Evolutionary conservation across 2,113 vertebrate genomes (phyloP).

Genomic region (Sigmodon hispidus): DNA sequence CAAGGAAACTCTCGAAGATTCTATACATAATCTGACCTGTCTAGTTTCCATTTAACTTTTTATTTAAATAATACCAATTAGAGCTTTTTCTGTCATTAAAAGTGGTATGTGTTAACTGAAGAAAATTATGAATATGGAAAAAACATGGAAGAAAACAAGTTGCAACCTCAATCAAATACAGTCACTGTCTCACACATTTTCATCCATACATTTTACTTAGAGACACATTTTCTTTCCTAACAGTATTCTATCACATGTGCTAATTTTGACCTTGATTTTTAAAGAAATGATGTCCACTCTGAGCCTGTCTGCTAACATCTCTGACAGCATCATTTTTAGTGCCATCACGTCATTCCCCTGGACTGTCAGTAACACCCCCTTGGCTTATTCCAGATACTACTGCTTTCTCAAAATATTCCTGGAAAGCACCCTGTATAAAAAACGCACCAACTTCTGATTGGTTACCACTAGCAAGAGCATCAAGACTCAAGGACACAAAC

Average conservation of each 20-base stretch:
- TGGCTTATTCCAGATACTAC: not conserved
- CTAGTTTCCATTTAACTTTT: conserved; percentile 44
- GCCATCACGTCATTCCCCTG: not conserved
- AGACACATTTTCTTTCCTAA: not conserved
- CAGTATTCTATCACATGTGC: not conserved
- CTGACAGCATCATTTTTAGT: not conserved
- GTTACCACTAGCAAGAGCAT: not conserved
- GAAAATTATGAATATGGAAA: conserved; percentile 32
- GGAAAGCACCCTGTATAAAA: not conserved
- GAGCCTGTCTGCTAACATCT: not conserved
- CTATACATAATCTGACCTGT: not conserved
- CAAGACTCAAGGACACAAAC: not conserved
- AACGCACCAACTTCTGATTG: conserved; percentile 2
- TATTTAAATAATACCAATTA: conserved; percentile 17
- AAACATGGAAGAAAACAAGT: conserved; percentile 29
- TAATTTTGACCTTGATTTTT: conserved; percentile 17
- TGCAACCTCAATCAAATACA: not conserved
- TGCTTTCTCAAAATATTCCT: not conserved
- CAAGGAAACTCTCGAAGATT: not conserved
- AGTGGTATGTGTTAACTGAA: not conserved
- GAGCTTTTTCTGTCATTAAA: not conserved
- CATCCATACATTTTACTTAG: conserved; percentile 24
- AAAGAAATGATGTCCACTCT: not conserved
- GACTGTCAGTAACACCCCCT: not conserved
- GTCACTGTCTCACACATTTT: conserved; percentile 5